A percentile compares a stretch with the other conserved stretches of the same genome.
Evolutionary conservation across 2,888 invertebrate genomes (phyloP).

Genomic region (Helicoverpa assulta): DNA sequence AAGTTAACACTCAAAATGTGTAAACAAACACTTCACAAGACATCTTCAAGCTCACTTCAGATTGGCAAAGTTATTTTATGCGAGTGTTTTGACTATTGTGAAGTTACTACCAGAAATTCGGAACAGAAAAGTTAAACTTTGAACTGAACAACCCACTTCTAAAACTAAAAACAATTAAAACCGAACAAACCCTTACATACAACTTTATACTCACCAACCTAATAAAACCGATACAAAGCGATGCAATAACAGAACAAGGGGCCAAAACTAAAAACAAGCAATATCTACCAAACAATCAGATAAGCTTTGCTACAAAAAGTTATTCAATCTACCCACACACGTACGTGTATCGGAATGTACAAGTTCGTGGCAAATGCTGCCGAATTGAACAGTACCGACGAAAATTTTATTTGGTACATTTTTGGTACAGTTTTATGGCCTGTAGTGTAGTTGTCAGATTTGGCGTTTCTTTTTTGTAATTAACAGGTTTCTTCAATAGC

Average conservation of each 20-base stretch:
- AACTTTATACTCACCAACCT: slow-evolving; percentile 9
- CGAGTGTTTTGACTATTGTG: too few species aligned
- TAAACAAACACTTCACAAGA: too few species aligned
- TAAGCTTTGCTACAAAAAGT: slow-evolving; percentile 57
- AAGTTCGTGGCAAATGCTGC: slow-evolving; percentile 48
- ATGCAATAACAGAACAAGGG: slow-evolving; percentile 48
- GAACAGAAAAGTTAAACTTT: too few species aligned
- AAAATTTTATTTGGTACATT: slow-evolving; percentile 28
- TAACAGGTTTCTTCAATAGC: too few species aligned
- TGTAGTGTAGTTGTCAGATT: not conserved
- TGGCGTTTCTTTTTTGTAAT: too few species aligned
- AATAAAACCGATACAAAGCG: slow-evolving; percentile 33
- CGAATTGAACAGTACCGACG: slow-evolving; percentile 31
- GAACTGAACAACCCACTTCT: too few species aligned
- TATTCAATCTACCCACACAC: slow-evolving; percentile 56
- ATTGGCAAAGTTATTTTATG: too few species aligned
- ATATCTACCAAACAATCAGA: slow-evolving; percentile 56
- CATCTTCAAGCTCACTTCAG: too few species aligned
- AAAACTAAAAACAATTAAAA: not conserved
- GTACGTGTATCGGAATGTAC: slow-evolving; percentile 37
- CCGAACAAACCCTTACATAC: not conserved
- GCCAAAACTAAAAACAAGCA: slow-evolving; percentile 40
- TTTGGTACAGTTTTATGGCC: slow-evolving; percentile 11
- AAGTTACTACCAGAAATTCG: too few species aligned
- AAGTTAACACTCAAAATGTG: too few species aligned